These are phyloP conservation scores for Silvanus unidentatus DNA, from an alignment of 2,888 invertebrate species.

Conservation along the genomic window DNA sequence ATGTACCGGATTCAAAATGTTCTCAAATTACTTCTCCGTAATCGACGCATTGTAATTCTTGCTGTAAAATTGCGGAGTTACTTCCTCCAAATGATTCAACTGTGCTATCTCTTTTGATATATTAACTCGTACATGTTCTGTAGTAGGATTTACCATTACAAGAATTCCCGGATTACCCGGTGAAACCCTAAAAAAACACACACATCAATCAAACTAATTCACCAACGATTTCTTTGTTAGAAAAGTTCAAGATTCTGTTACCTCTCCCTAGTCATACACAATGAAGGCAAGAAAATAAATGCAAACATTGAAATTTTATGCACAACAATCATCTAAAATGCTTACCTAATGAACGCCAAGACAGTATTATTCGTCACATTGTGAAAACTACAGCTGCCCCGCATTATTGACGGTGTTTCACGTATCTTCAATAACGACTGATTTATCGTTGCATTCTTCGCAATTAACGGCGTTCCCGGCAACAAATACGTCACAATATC, in stretches of 20 bases:
- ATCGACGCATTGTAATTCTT: conserved; percentile 46
- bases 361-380: conserved; percentile 51
- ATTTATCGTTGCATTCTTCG: conserved; percentile 30
- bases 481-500: conserved; percentile 69
- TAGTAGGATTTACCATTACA: conserved; percentile 63
- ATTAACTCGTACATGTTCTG: conserved; percentile 45
- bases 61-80: conserved; percentile 57
- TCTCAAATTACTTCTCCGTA: conserved; percentile 45
- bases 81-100: conserved; percentile 51
- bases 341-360: conserved; percentile 65
- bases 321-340: conserved; percentile 10
- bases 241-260: conserved; percentile 1
- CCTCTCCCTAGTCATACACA: neutral
- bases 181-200: conserved; percentile 54
- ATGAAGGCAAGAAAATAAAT: neutral
- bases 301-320: neutral
- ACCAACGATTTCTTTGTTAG: neutral
- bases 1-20: conserved; percentile 7
- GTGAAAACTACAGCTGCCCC: conserved; percentile 51
- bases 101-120: conserved; percentile 47
- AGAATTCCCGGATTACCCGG: conserved; percentile 70
- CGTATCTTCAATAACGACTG: conserved; percentile 45
- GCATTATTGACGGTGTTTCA: conserved; percentile 56
- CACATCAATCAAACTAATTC: neutral
- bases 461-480: conserved; percentile 63